phyloP scores from a whole-genome alignment of 2,113 vertebrate species.

The Merops nubicus region DNA sequence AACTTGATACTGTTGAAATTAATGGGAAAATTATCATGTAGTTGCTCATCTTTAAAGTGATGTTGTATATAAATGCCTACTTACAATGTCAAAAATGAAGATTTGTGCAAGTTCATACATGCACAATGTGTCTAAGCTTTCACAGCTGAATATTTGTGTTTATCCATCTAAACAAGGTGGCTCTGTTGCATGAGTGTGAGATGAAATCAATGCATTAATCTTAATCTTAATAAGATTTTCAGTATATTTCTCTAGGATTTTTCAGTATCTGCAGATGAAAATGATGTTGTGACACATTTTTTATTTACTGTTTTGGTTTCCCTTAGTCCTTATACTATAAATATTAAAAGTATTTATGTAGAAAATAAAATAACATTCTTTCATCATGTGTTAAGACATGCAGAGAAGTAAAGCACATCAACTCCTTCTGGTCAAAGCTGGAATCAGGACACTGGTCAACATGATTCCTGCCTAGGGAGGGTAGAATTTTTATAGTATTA shows the following conservation, averaged over 20 bases:
- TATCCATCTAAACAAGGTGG: background rate
- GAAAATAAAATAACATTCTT: background rate
- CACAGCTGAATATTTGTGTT: background rate
- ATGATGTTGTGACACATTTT: accelerated
- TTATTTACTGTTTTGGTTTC: background rate
- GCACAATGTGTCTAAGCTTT: background rate
- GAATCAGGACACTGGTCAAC: background rate
- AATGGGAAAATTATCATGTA: background rate
- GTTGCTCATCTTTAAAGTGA: background rate
- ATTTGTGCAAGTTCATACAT: background rate
- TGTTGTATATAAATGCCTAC: background rate
- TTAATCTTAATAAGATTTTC: background rate
- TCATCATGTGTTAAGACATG: background rate
- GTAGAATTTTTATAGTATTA: background rate
- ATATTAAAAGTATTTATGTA: background rate
- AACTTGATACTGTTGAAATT: background rate
- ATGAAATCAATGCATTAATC: background rate
- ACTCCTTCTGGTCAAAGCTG: background rate
- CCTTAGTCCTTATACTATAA: background rate
- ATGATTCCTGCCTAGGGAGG: background rate
- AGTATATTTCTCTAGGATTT: background rate
- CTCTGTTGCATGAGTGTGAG: background rate
- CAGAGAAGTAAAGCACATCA: background rate
- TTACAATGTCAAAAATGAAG: background rate
- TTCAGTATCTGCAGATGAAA: background rate